phyloP scores from a whole-genome alignment of 2,113 vertebrate genomes.

The Neogobius melanostomus region DNA sequence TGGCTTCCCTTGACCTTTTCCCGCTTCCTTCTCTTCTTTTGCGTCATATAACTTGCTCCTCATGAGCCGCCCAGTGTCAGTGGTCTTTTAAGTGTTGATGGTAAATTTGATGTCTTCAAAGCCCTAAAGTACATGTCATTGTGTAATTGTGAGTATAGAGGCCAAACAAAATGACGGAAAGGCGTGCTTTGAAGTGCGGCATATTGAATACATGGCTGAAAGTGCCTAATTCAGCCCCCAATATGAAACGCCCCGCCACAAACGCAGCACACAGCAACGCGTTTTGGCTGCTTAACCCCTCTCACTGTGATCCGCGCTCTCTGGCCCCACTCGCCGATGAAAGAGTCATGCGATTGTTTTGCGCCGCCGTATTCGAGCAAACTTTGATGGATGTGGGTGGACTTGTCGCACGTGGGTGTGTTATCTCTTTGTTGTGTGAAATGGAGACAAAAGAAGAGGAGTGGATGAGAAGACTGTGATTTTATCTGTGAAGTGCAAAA shows the following conservation, averaged over 20 bases:
- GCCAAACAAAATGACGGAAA: conserved; percentile 15
- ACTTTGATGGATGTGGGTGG: conserved; percentile 77
- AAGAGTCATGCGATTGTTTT: conserved; percentile 66
- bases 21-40: conserved; percentile 56
- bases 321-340: conserved; percentile 56
- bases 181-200: conserved; percentile 22
- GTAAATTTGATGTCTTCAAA: conserved; percentile 9
- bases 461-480: conserved; percentile 74
- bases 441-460: conserved; percentile 75
- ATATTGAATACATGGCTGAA: conserved; percentile 12
- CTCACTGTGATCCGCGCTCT: conserved; percentile 55
- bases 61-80: conserved; percentile 53
- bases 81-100: conserved; percentile 36
- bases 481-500: conserved; percentile 77
- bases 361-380: conserved; percentile 64
- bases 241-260: conserved; percentile 35
- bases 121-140: conserved; percentile 16
- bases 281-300: conserved; percentile 37
- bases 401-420: conserved; percentile 76
- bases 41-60: conserved; percentile 35
- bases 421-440: conserved; percentile 78
- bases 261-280: conserved; percentile 11
- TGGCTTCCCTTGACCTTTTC: conserved; percentile 74
- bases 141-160: conserved; percentile 5
- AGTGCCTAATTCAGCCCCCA: conserved; percentile 8